Evolutionary conservation across 2,888 invertebrate genomes (phyloP).

Genomic region (Nezara viridula): DNA sequence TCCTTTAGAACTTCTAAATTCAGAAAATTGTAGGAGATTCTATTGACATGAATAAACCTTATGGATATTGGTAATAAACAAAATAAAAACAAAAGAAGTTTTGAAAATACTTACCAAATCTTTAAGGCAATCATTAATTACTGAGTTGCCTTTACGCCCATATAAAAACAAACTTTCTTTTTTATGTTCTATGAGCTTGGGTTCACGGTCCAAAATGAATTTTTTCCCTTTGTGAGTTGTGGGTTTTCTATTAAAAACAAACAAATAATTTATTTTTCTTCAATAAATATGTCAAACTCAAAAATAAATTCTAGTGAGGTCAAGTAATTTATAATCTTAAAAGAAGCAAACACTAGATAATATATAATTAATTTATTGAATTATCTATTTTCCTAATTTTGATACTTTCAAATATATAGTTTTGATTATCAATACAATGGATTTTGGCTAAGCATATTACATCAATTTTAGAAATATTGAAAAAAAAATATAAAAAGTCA

Average conservation of each 20-base stretch:
- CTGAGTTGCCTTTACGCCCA: conserved; percentile 84
- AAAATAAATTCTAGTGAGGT: not conserved
- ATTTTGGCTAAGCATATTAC: no score
- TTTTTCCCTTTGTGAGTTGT: conserved; percentile 91
- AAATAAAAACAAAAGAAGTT: not conserved
- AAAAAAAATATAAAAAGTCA: no score
- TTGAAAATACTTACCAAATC: conserved; percentile 76
- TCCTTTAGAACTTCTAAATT: no score
- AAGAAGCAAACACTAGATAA: not conserved
- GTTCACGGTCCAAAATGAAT: conserved; percentile 83
- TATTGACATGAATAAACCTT: no score
- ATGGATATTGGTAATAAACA: not conserved
- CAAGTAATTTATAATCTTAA: no score
- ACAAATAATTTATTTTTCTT: not conserved
- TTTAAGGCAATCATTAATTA: conserved; percentile 80
- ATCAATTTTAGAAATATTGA: no score
- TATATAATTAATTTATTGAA: not conserved
- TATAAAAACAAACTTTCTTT: conserved; percentile 88
- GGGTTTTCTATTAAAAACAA: conserved; percentile 80
- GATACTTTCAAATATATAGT: no score
- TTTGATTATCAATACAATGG: no score
- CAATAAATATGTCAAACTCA: not conserved
- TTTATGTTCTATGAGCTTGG: conserved; percentile 89
- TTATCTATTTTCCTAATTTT: no score
- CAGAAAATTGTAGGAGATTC: no score